phyloP scores from a whole-genome alignment of 2,113 vertebrate species.

The Nannospalax galili region DNA sequence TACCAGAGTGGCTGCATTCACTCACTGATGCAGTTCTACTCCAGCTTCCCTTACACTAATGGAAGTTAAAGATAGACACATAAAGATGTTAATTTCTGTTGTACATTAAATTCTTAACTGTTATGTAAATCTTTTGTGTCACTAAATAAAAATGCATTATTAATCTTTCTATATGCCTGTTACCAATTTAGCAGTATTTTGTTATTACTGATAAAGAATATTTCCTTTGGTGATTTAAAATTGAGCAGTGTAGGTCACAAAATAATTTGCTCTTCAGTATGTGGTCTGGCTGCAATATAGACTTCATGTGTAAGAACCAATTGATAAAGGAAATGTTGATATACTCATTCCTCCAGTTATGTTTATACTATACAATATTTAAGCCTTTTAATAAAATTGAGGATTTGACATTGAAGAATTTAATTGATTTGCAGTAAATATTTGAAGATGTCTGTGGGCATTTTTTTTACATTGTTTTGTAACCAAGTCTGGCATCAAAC shows the following conservation, averaged over 20 bases:
- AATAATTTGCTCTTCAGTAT: background rate
- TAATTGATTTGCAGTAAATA: background rate
- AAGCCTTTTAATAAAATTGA: background rate
- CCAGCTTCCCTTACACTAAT: background rate
- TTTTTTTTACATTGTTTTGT: too few relatives aligned
- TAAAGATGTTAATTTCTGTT: constrained; percentile 9
- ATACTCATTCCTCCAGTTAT: background rate
- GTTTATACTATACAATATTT: background rate
- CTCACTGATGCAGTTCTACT: background rate
- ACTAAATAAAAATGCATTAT: background rate
- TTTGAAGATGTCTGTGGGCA: too few relatives aligned
- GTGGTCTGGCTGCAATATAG: background rate
- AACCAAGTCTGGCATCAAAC: background rate
- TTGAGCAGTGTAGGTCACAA: background rate
- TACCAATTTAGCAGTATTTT: background rate
- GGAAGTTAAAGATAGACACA: background rate
- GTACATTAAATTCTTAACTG: background rate
- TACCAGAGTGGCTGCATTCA: background rate
- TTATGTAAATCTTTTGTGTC: constrained; percentile 16
- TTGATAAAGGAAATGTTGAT: background rate
- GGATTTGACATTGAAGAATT: background rate
- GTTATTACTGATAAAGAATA: background rate
- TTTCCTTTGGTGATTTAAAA: constrained; percentile 4
- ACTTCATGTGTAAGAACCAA: background rate
- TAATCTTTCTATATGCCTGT: background rate